A percentile compares a stretch with the other conserved stretches of the same genome.
Conservation (phyloP, 2,888 invertebrate species). For the Craniophora ligustri region DNA sequence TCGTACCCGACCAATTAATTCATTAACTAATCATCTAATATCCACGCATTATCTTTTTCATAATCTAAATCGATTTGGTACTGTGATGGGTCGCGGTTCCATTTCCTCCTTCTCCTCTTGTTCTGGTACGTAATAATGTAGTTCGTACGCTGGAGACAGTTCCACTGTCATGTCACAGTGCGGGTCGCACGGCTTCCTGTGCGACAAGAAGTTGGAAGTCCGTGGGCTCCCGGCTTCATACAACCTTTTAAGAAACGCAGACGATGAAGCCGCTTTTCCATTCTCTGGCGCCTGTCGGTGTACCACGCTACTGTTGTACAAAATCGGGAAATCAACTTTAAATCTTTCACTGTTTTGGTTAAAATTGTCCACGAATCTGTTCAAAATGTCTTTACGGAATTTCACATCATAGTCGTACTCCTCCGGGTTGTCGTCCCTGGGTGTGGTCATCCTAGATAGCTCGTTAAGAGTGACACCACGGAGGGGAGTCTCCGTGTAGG, state of each 20-base stretch:
- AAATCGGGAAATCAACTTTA: conserved; percentile 76
- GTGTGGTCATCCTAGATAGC: conserved; percentile 29
- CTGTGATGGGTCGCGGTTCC: conserved; percentile 55
- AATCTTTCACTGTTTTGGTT: conserved; percentile 77
- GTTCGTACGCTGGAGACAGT: conserved; percentile 79
- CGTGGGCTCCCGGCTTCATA: conserved; percentile 52
- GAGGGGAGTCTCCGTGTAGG: conserved; percentile 58
- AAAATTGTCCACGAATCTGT: conserved; percentile 77
- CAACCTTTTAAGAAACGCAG: conserved; percentile 70
- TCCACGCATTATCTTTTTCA: conserved; percentile 49
- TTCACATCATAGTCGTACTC: conserved; percentile 74
- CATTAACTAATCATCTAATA: conserved; percentile 23
- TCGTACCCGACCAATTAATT: conserved; percentile 14
- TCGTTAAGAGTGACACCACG: conserved; percentile 60
- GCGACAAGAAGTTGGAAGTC: conserved; percentile 28
- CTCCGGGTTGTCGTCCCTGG: conserved; percentile 41
- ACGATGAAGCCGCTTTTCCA: conserved; percentile 71
- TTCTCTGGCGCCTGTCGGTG: conserved; percentile 60
- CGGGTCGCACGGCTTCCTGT: conserved; percentile 59
- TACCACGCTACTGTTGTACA: conserved; percentile 78
- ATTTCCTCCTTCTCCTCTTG: conserved; percentile 74
- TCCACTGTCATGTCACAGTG: conserved; percentile 75
- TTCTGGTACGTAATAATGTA: conserved; percentile 82
- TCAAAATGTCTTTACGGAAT: conserved; percentile 73
- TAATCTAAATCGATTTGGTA: conserved; percentile 60